Evolutionary conservation across 2,888 invertebrate species (phyloP), one percentile per base, ranked within the genome.

Genomic region (Antheraea assamensis): DNA sequence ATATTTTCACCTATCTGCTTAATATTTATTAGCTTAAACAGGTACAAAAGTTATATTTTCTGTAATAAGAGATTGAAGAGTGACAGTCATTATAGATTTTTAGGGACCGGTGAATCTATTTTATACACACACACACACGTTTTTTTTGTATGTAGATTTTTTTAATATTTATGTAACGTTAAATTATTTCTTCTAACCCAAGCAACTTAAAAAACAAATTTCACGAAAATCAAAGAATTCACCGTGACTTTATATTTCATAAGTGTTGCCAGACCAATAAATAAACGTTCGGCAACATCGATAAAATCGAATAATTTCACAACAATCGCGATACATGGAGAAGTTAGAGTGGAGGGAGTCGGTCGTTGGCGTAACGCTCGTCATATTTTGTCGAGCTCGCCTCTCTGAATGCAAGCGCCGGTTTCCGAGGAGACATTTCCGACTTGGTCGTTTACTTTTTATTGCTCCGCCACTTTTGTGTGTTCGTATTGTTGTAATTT

Each of bases 401-500:
- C 27, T 27, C 61, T 35, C 35, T 21, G 68, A 68, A 68, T 35
- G 68, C 68, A 68, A 35, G 68, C 68, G 21, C 35, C 35, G 35
- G 35, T 68, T 68, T 35, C 68, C 31, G n/a, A 68, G 68, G 35
- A 68, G 68, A 68, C 68, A 68, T 68, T 68, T 68, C 68, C 68
- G 68, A 68, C 21, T 68, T n/a, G 68, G 35, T 68, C 35, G 68
- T 64, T 64, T 68, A 68, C n/a, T 35, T 68, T 68, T 68, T 68
- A 68, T 68, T 35, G 10, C 35, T 35, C 35, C 35, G n/a, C 68
- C 68, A 68, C 68, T 68, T 35, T 68, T 35, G 68, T 68, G 35
- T 68, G 58, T 68, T 68, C 31, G 35, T 68, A 68, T 68, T 35
- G 68, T 68, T 68, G 68, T 68, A 68, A 68, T 68, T 68, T 68